phyloP scores from a whole-genome alignment of 1,140 invertebrate genomes.

The Sarcophaga peregrina region DNA sequence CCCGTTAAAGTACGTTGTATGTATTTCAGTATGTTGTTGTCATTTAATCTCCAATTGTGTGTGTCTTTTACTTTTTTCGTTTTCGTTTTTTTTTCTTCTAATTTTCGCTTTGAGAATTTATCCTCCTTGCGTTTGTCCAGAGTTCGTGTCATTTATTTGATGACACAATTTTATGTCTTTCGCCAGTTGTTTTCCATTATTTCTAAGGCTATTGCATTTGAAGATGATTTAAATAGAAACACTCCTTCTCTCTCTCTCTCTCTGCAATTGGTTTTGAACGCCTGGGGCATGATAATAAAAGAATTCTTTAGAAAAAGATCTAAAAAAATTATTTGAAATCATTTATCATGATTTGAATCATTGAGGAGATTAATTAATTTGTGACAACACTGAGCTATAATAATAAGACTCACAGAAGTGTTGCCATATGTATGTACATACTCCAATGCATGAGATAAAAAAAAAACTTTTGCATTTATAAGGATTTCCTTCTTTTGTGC shows the following conservation, averaged over 20 bases:
- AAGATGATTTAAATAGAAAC: too few relatives aligned
- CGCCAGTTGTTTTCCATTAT: neutral
- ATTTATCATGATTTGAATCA: conserved; percentile 17
- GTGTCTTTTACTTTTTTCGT: too few relatives aligned
- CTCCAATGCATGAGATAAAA: too few relatives aligned
- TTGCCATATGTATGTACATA: neutral
- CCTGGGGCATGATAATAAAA: neutral
- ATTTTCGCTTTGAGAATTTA: neutral
- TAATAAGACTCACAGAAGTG: neutral
- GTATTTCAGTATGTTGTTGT: neutral
- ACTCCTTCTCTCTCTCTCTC: neutral
- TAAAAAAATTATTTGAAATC: neutral
- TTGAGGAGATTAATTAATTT: conserved; percentile 14
- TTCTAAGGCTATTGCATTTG: neutral
- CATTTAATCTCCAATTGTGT: too few relatives aligned
- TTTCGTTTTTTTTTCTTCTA: conserved; percentile 1
- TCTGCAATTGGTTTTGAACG: too few relatives aligned
- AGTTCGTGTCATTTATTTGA: conserved; percentile 39
- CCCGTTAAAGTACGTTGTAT: conserved; percentile 22
- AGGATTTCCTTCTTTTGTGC: too few relatives aligned
- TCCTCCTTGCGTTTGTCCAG: neutral
- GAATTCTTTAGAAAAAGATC: too few relatives aligned
- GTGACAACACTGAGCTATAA: neutral
- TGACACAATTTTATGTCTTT: conserved; percentile 33
- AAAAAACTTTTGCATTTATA: too few relatives aligned